Percentiles rank a stretch among this genome's conserved stretches.
phyloP scores from a whole-genome alignment of 2,113 vertebrate genomes.

The Ctenodactylus gundi region DNA sequence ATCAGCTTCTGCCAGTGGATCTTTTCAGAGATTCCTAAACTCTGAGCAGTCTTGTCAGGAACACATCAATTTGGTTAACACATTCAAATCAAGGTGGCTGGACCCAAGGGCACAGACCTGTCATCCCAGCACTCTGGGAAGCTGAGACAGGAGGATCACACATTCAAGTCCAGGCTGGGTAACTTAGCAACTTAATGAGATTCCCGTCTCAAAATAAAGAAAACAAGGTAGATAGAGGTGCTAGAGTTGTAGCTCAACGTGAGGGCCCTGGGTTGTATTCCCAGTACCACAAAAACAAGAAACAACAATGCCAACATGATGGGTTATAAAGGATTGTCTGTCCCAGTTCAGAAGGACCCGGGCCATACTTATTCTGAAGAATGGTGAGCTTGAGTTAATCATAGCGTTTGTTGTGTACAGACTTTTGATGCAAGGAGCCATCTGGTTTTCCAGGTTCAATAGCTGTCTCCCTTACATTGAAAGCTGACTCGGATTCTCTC shows the following conservation, averaged over 20 bases:
- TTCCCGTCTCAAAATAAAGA: too few species aligned
- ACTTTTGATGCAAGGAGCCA: background rate
- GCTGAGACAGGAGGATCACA: too few species aligned
- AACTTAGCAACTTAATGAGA: too few species aligned
- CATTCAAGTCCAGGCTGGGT: too few species aligned
- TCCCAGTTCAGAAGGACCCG: background rate
- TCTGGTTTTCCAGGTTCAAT: background rate
- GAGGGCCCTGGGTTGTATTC: too few species aligned
- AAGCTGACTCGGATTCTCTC: background rate
- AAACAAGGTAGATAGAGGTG: too few species aligned
- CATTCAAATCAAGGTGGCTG: too few species aligned
- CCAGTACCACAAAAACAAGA: too few species aligned
- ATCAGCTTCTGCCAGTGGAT: background rate
- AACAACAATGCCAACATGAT: background rate
- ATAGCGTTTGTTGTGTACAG: background rate
- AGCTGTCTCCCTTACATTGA: background rate
- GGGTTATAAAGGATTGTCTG: background rate
- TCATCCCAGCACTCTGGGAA: too few species aligned
- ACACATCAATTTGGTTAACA: background rate
- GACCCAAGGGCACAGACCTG: too few species aligned
- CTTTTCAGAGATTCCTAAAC: background rate
- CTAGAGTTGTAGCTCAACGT: too few species aligned
- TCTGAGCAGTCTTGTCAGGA: background rate
- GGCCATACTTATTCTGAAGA: background rate
- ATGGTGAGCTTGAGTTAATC: background rate